Evolutionary conservation across 2,797 vertebrate species (phyloP).

Genomic region (Pseudocheirus occidentalis): DNA sequence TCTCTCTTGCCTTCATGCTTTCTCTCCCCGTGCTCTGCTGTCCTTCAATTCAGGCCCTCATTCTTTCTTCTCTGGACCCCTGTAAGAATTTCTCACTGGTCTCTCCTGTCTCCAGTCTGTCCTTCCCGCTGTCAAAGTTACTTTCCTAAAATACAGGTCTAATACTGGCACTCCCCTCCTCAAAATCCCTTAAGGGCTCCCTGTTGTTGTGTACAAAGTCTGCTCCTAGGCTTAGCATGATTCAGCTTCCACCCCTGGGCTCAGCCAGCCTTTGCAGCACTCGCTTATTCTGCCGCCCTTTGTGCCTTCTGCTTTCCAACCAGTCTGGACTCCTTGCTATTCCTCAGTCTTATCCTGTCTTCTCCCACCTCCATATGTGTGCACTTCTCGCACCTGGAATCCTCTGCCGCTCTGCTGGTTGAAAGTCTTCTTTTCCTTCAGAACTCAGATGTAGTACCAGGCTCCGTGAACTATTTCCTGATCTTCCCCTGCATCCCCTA

Average conservation of each 20-base stretch:
- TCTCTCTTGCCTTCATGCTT: not conserved
- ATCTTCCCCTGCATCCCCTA: not conserved
- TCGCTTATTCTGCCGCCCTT: not conserved
- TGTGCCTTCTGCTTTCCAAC: not conserved
- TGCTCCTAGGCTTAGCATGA: not conserved
- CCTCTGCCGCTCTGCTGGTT: not conserved
- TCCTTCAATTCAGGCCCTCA: not conserved
- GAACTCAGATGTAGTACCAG: not conserved
- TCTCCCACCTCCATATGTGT: not conserved
- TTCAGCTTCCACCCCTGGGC: not conserved
- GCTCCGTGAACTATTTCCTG: not conserved
- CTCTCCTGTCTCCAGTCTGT: not conserved
- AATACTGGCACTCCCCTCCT: not conserved
- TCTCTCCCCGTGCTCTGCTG: not conserved
- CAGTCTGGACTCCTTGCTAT: not conserved
- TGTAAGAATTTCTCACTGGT: not conserved
- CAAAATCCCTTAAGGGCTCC: not conserved
- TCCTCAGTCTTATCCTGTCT: not conserved
- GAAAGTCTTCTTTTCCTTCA: not conserved
- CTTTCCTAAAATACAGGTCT: not conserved
- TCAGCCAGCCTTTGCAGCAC: not conserved
- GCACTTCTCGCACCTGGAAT: not conserved
- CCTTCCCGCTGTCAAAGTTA: not conserved
- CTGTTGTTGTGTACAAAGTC: not conserved
- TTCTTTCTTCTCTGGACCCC: not conserved